Base-by-base conservation (phyloP, 2,888 invertebrate species). In the Eupithecia pulchellata region DNA sequence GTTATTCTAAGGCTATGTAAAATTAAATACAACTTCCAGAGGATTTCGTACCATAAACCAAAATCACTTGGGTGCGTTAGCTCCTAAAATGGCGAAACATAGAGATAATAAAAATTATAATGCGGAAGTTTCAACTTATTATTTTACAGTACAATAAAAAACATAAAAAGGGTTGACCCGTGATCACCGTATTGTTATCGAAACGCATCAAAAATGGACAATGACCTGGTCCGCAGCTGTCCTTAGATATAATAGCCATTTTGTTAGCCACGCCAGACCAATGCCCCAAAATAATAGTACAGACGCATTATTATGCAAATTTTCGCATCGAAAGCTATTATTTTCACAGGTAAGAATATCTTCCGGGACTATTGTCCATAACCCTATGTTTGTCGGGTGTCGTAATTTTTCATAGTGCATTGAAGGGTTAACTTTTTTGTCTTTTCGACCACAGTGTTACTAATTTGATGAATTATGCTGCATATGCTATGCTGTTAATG, bases 251-350 rank as follows among this genome's bases (percentile, higher is more conserved):
- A 86, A 88, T 83, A 86, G 86, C 83, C 85, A 83, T 87, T 71
- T 86, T 87, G 88, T 90, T 89, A 58, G 62, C 72, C 66, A 65
- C 0, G 64, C 55, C 34, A 65, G 87, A 88, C 90, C 89, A 86
- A 89, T 88, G 89, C 84, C 86, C 87, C 85, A 84, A 92, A 92
- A 92, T 91, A 92, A 92, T 92, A 91, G 89, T 88, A 79, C 77
- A 79, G 79, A 86, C 81, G 86, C 86, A 93, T 93, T 94, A 93
- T 94, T 93, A 94, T 94, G 94, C 87, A 85, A 94, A 94, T 93
- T 82, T 78, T 78, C 62, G 75, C 81, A 79, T 84, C 84, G 81
- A 84, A 86, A 80, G 85, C 89, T 86, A 91, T 93, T 92, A 91
- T 93, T 91, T 83, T 89, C 89, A 86, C 93, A 93, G 93, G 93